Base-by-base conservation (phyloP, 1,140 invertebrate genomes). In the Diorhabda carinulata region DNA sequence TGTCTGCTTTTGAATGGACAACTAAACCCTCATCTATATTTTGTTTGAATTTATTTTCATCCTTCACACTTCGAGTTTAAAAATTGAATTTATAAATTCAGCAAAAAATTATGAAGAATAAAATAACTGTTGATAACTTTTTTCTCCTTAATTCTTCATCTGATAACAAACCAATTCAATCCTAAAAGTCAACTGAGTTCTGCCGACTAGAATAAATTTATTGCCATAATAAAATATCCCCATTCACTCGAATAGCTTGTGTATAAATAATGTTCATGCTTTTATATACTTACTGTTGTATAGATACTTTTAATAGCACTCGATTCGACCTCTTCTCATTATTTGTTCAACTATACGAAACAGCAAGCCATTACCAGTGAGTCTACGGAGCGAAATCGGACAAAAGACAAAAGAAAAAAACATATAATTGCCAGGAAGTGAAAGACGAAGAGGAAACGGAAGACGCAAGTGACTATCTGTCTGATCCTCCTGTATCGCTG, bases 371-470 rank as follows among this genome's bases (percentile, higher is more conserved):
- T 64, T 9, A 52, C 47, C 7, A 43, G 10, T 52, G 47, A 64
- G 63, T 43, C 63, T 64, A 64, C 44, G 10, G 63, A 52, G 63
- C 63, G 45, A 52, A 64, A 64, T 64, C 44, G 63, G 47, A 52
- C 63, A 41, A 9, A 43, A 64, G 63, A 64, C 44, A 64, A 64
- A 64, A 64, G 63, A 64, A 25, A 25, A 64, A 42, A 64, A 64
- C 8, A 64, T 64, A 64, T 64, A 64, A 64, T 64, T 64, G 63
- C 45, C 63, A 64, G 63, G 63, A 64, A 64, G 63, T 56, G 45
- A 64, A 43, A 64, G 63, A 43, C 45, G 44, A 62, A 43, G 61
- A 62, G 61, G 61, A 62, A 64, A 41, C 63, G 63, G 63, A 64
- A 52, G 44, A 5, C 43, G 47, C 63, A 56, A 64, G 44, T 64